A percentile compares a stretch with the other conserved stretches of the same genome.
Evolutionary conservation across 92 coral and sea anemone genomes (phyloP).

Genomic region (Muricea muricata): DNA sequence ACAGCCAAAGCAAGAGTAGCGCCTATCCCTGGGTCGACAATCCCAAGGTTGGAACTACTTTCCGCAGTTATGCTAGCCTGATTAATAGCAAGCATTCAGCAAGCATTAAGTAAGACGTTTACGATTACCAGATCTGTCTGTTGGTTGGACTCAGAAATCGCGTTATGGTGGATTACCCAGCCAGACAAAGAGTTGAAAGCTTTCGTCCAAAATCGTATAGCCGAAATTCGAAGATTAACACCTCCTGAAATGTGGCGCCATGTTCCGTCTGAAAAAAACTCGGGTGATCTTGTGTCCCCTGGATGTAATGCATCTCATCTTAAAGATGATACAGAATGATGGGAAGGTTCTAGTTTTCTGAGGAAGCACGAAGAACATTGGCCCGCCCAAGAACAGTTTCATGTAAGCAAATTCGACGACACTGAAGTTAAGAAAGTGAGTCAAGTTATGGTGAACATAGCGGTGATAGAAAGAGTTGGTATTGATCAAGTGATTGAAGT

Average conservation of each 20-base stretch:
- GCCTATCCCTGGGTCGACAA: neutral
- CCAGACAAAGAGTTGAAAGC: slow-evolving; percentile 1
- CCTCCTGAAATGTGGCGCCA: neutral
- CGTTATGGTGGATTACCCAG: slow-evolving; percentile 16
- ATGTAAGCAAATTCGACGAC: neutral
- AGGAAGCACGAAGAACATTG: slow-evolving; percentile 35
- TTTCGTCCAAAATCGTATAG: slow-evolving; percentile 5
- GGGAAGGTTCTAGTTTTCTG: slow-evolving; percentile 54
- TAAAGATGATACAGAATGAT: slow-evolving; percentile 21
- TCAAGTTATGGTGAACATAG: neutral
- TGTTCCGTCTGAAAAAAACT: slow-evolving; percentile 6
- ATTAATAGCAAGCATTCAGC: neutral
- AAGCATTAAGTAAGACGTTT: neutral
- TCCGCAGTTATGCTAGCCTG: slow-evolving; percentile 16
- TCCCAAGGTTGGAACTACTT: neutral
- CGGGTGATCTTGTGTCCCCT: slow-evolving; percentile 31
- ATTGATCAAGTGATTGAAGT: neutral
- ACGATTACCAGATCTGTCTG: neutral
- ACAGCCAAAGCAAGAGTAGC: neutral
- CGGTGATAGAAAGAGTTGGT: neutral
- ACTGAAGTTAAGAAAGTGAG: neutral
- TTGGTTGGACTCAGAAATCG: slow-evolving; percentile 15
- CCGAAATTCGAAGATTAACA: slow-evolving; percentile 11
- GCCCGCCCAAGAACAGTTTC: neutral
- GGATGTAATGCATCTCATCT: slow-evolving; percentile 29